A percentile compares a stretch with the other conserved stretches of the same genome.
Conservation (phyloP, 2,888 invertebrate genomes). For the Bedellia somnulentella region DNA sequence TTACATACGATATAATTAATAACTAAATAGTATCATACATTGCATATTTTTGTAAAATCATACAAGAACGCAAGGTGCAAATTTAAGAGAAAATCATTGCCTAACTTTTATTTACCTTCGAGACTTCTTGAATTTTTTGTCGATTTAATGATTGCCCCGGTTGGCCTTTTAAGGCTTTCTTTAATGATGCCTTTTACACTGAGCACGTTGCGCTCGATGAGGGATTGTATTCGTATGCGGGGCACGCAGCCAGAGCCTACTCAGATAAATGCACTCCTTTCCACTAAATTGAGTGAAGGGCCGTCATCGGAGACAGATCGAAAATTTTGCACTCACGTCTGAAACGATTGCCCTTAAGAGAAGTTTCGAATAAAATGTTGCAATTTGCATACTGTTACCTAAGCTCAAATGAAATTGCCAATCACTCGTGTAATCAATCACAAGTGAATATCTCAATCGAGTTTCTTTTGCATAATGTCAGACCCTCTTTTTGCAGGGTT, state of each 20-base stretch:
- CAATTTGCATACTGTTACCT: constrained; percentile 34
- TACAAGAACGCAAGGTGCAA: no score
- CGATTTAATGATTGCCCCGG: constrained; percentile 54
- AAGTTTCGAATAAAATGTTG: constrained; percentile 24
- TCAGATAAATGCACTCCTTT: no score
- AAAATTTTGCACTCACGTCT: constrained; percentile 39
- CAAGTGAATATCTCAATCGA: constrained; percentile 49
- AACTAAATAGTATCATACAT: no score
- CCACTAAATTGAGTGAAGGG: constrained; percentile 52
- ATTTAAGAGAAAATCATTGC: constrained; percentile 47
- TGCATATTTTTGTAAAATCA: no score
- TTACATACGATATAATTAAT: no score
- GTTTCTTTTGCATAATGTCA: no score
- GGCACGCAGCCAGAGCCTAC: constrained; percentile 15
- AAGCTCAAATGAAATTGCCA: constrained; percentile 37
- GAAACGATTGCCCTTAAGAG: constrained; percentile 26
- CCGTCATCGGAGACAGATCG: constrained; percentile 40
- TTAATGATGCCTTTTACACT: constrained; percentile 57
- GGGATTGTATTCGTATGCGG: constrained; percentile 37
- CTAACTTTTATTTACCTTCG: constrained; percentile 20
- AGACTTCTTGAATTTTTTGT: constrained; percentile 38
- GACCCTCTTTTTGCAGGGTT: no score
- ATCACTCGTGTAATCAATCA: constrained; percentile 50
- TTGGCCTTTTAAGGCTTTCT: constrained; percentile 54
- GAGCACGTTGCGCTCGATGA: constrained; percentile 43